A percentile compares a stretch with the other conserved stretches of the same genome.
Conservation (phyloP, 1,140 invertebrate species). For the Pachypsylla venusta region DNA sequence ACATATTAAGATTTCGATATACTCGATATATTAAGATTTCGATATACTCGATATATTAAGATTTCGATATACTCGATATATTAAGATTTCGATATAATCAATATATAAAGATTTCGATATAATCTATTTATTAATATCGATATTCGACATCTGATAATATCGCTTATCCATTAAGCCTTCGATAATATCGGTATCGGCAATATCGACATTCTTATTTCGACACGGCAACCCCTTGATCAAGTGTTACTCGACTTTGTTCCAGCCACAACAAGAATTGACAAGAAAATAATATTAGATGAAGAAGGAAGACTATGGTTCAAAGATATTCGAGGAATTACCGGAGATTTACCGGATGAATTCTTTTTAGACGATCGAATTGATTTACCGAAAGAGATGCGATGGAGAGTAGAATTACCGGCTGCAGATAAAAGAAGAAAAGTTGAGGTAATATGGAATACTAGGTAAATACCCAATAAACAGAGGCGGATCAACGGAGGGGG, state of each 20-base stretch:
- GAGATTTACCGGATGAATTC: slow-evolving; percentile 6
- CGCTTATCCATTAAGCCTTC: no score
- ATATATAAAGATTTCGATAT: no score
- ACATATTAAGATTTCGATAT: no score
- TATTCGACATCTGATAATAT: no score
- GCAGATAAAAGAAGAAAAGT: neutral
- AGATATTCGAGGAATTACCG: neutral
- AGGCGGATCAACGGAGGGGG: neutral
- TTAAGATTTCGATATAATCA: no score
- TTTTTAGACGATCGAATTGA: neutral
- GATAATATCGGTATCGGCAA: no score
- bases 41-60: no score
- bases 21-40: no score
- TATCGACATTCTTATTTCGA: no score
- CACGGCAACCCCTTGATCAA: no score
- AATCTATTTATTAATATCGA: no score
- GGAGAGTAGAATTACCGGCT: neutral
- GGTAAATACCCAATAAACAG: neutral
- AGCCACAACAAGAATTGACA: neutral
- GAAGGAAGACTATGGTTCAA: neutral
- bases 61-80: no score
- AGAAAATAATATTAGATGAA: neutral
- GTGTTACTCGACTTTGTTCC: slow-evolving; percentile 1
- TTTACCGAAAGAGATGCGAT: slow-evolving; percentile 1
- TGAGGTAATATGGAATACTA: neutral